Base-by-base conservation (phyloP, 2,113 vertebrate species). In the Alouatta palliata region DNA sequence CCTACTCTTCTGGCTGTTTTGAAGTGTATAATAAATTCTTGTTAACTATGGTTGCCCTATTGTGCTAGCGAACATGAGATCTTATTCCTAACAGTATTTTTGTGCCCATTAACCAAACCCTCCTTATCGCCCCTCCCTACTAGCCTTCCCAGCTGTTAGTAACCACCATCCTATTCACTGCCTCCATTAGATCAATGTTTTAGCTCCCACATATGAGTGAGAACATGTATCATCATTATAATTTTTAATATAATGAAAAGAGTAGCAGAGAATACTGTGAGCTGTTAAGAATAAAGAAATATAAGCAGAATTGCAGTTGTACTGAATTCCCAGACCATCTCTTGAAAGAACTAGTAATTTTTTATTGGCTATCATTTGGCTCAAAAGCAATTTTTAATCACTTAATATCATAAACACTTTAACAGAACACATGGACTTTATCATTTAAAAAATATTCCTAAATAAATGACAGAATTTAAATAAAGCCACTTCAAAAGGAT, bases 361-460 rank as follows among this genome's bases (percentile, higher is more conserved):
- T 47, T 94, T 79, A 93, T 70, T 83, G 89, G 94, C 54, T 76
- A 94, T 79, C 61, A 52, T 92, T 89, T 91, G 82, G 80, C 56
- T 82, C 86, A 87, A 82, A 68, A 47, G 21, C 32, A 80, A 80
- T 32, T 92, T 97, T 94, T 94, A 94, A 90, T 95, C 58, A 71
- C 68, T 93, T 89, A 94, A 90, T 96, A 66, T 20, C 49, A 71
- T 85, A 95, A 96, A 79, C 75, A 47, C 68, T 96, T 95, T 91
- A 96, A 94, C 40, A 71, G 27, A 89, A 84, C 87, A 77, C 58
- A 85, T 77, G 58, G 23, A 61, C 10, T 40, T 97, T 58, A 66
- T 47, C 30, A 5, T 93, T 0, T 87, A 8, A 89, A 94, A 54
- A 23, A 94, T 61, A 70, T 35, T 5, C 25, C 40, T 45, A 95